These are phyloP conservation scores for Chydorus sphaericus DNA, from an alignment of 2,888 invertebrate genomes.

Conservation along the genomic window DNA sequence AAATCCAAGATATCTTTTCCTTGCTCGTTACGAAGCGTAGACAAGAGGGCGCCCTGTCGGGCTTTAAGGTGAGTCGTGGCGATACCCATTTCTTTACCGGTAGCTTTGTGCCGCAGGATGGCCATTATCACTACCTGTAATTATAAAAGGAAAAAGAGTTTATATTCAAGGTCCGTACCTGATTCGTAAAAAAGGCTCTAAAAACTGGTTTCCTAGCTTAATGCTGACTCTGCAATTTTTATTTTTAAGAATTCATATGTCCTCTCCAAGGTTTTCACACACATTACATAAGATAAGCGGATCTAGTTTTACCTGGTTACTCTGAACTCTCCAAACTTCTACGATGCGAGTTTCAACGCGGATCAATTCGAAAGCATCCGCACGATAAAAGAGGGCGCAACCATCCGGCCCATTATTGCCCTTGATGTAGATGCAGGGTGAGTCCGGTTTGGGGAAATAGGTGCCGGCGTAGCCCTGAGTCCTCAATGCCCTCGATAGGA, in stretches of 20 bases:
- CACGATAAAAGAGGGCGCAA: slow-evolving; percentile 56
- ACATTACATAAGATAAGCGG: neutral
- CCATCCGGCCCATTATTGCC: slow-evolving; percentile 64
- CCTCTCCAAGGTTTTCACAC: too few relatives aligned
- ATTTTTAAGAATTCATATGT: too few relatives aligned
- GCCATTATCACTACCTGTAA: slow-evolving; percentile 43
- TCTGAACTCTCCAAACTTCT: slow-evolving; percentile 56
- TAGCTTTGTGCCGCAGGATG: slow-evolving; percentile 37
- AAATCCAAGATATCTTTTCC: slow-evolving; percentile 49
- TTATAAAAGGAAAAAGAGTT: slow-evolving; percentile 12
- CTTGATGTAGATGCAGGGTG: slow-evolving; percentile 53
- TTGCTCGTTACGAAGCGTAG: slow-evolving; percentile 52
- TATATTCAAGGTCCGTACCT: too few relatives aligned
- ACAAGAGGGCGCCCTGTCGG: slow-evolving; percentile 46
- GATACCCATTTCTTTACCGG: slow-evolving; percentile 44
- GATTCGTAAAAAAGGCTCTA: too few relatives aligned
- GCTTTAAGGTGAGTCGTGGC: slow-evolving; percentile 62
- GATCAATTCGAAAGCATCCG: slow-evolving; percentile 43
- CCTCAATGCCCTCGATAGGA: slow-evolving; percentile 43
- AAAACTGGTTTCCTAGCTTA: neutral
- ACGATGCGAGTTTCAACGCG: slow-evolving; percentile 42
- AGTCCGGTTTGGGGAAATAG: slow-evolving; percentile 61
- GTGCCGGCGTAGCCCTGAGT: slow-evolving; percentile 49
- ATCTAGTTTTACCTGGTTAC: slow-evolving; percentile 42
- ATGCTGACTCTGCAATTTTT: neutral